These are phyloP conservation scores for Hirudo medicinalis DNA, from an alignment of 1,140 invertebrate species.

Conservation along the genomic window DNA sequence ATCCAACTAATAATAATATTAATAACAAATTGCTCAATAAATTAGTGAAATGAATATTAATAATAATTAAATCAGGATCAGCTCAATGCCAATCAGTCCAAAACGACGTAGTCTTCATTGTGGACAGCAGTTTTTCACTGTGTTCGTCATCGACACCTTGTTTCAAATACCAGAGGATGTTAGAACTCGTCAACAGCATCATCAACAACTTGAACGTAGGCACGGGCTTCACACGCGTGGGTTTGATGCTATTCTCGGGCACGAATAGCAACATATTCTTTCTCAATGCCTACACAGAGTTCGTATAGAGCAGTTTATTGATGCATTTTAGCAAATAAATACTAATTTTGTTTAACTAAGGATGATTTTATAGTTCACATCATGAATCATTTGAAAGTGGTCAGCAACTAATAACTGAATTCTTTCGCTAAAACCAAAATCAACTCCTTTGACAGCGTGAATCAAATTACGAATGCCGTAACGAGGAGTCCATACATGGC, in stretches of 20 bases:
- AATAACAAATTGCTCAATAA: too few species aligned
- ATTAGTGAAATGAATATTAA: too few species aligned
- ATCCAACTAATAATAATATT: too few species aligned
- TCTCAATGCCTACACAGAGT: conserved; percentile 15
- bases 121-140: conserved; percentile 6
- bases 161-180: background rate
- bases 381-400: too few species aligned
- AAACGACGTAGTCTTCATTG: conserved; percentile 14
- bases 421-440: too few species aligned
- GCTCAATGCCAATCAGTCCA: background rate
- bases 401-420: too few species aligned
- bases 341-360: too few species aligned
- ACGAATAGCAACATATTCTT: background rate
- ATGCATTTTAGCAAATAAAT: too few species aligned
- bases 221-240: conserved; percentile 9
- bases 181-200: conserved; percentile 18
- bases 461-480: too few species aligned
- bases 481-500: too few species aligned
- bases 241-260: conserved; percentile 14
- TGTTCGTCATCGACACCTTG: background rate
- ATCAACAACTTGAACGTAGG: conserved; percentile 14
- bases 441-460: too few species aligned
- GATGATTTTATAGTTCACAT: too few species aligned
- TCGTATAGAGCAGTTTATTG: background rate
- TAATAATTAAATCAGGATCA: background rate